A percentile compares a stretch with the other conserved stretches of the same genome.
phyloP scores from a whole-genome alignment of 2,888 invertebrate genomes.

The Ptychoptera contaminata region DNA sequence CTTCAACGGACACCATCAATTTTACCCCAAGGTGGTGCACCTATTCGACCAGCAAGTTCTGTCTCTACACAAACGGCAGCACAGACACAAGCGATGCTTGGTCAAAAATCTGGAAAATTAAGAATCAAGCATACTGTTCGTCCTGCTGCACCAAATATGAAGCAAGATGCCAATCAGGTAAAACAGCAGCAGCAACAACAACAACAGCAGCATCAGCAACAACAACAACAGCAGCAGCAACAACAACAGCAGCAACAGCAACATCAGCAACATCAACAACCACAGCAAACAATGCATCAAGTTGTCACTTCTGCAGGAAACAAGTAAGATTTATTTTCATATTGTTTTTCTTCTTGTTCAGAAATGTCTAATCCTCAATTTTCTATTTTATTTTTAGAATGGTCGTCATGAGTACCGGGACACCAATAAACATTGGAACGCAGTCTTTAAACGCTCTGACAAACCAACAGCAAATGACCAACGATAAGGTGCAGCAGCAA shows the following conservation, averaged over 20 bases:
- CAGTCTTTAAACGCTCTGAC: slow-evolving; percentile 8
- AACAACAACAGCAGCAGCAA: slow-evolving; percentile 29
- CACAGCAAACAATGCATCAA: slow-evolving; percentile 30
- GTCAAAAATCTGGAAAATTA: slow-evolving; percentile 43
- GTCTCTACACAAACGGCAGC: slow-evolving; percentile 68
- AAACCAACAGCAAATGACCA: slow-evolving; percentile 32
- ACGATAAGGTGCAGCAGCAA: slow-evolving; percentile 37
- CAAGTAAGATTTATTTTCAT: slow-evolving; percentile 26
- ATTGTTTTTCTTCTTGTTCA: slow-evolving; percentile 1
- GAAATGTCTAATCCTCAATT: too few species aligned
- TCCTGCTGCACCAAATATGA: slow-evolving; percentile 43
- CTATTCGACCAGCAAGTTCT: slow-evolving; percentile 60
- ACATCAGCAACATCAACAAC: slow-evolving; percentile 28
- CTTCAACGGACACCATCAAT: slow-evolving; percentile 31
- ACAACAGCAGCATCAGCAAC: slow-evolving; percentile 27
- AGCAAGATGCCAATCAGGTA: slow-evolving; percentile 53
- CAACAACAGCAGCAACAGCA: slow-evolving; percentile 18
- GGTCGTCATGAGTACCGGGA: slow-evolving; percentile 31
- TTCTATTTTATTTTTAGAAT: slow-evolving; percentile 20
- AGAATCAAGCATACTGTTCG: slow-evolving; percentile 52
- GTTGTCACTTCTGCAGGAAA: slow-evolving; percentile 34
- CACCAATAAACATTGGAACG: slow-evolving; percentile 22
- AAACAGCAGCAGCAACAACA: slow-evolving; percentile 10
- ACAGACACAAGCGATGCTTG: slow-evolving; percentile 28
- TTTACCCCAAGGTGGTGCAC: slow-evolving; percentile 39